Base-by-base conservation (phyloP, 2,113 vertebrate species). In the Pseudorasbora parva region DNA sequence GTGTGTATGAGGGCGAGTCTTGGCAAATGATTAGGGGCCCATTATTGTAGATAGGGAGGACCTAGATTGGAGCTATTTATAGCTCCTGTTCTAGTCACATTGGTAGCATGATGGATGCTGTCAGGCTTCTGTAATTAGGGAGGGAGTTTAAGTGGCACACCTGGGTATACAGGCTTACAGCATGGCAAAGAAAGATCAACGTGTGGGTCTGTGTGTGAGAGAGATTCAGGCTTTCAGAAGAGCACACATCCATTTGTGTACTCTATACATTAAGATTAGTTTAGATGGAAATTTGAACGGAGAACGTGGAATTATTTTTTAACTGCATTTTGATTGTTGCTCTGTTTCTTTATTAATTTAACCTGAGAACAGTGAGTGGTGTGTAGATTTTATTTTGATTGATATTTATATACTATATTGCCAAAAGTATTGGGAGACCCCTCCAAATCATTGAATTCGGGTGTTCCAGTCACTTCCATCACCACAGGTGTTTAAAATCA, bases 41-140 rank as follows among this genome's bases (percentile, higher is more conserved):
- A 84, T 82, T 85, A 85, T 79, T 84, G 86, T 51, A 41, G 59
- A 85, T 85, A 78, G 54, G 56, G 75, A 76, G 81, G 60, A 85
- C 85, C 83, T 85, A 88, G 81, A 79, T 88, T 89, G 69, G 25
- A 25, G 66, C 81, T 89, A 84, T 86, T 87, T 89, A 82, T 86
- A 87, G 82, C 56, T 45, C 14, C 66, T 59, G 78, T 59, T 72
- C 81, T 82, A 83, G 47, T 85, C 77, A 49, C 25, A 78, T 66
- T 86, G 27, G 82, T 37, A 78, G 66, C 41, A 86, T 76, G 30
- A 45, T 69, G 62, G 49, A 80, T 74, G 59, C 75, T 81, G 81
- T 75, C 78, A 87, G 57, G 56, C 54, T 76, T 86, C 83, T 81
- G 79, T 82, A 85, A 87, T 86, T 85, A 84, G 82, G 57, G 25